Base-by-base conservation (phyloP, 2,113 vertebrate species). In the Trematocara variabile region DNA sequence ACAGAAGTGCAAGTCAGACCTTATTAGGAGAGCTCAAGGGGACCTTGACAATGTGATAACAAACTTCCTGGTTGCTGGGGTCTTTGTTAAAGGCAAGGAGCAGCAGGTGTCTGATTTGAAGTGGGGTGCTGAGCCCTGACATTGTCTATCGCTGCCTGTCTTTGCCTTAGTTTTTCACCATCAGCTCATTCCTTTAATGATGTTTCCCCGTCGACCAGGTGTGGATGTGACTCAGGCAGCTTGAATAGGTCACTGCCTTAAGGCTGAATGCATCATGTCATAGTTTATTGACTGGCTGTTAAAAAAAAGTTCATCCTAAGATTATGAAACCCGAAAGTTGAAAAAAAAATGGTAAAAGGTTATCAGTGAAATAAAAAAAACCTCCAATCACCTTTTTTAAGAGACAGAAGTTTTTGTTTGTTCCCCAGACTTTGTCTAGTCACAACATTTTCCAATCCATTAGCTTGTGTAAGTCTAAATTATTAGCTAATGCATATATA, bases 181-280 rank as follows among this genome's bases (percentile, higher is more conserved):
- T 86, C 60, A 50, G 25, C 58, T 83, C 54, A 60, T 83, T 77
- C 75, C 56, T 89, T 86, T 94, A 93, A 90, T 93, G 83, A 90
- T 90, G 82, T 86, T 79, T 84, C 65, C 4, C 7, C 37, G 41
- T 75, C 14, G 6, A 46, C 41, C 14, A 52, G 55, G n/a, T 78
- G 39, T 55, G n/a, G 68, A 33, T 16, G 25, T 41, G 77, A 28
- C 41, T 84, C 18, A 30, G 28, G 73, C 77, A 28, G 46, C 34
- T 50, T 28, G 68, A 63, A 33, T 79, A 58, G 81, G 63, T 87
- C 86, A 78, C 50, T 63, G 78, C 30, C 75, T 85, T 58, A 56
- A 87, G 56, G 86, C 30, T 3, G n/a, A 30, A 54, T 53, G 70
- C 88, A 53, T 87, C 65, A 48, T 52, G 39, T 53, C n/a, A 22